Evolutionary conservation across 2,113 vertebrate genomes (phyloP).

Genomic region (Cervus canadensis): DNA sequence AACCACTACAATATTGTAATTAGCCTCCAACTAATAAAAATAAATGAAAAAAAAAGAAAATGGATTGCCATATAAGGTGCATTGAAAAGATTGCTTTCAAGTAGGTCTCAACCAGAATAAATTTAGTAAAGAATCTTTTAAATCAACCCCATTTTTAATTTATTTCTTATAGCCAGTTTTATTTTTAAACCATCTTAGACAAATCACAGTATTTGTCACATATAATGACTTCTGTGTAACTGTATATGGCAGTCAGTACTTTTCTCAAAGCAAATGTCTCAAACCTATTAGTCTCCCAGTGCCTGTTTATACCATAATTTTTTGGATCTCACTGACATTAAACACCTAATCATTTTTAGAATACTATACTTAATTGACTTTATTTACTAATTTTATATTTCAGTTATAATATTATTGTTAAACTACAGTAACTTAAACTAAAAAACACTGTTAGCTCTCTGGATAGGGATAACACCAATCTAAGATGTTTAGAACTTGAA

Average conservation of each 20-base stretch:
- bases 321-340: neutral
- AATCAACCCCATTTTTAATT: neutral
- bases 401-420: neutral
- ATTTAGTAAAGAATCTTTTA: neutral
- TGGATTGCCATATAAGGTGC: neutral
- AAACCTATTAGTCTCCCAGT: neutral
- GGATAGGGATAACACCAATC: neutral
- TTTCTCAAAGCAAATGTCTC: conserved; percentile 10
- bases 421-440: neutral
- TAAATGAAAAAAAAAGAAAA: neutral
- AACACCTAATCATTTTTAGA: neutral
- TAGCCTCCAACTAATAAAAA: too few species aligned
- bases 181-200: neutral
- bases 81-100: neutral
- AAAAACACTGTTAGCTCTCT: neutral
- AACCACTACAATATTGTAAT: too few species aligned
- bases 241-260: neutral
- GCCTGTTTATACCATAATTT: neutral
- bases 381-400: conserved; percentile 1
- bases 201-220: neutral
- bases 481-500: neutral
- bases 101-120: neutral
- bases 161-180: neutral
- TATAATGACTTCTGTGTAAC: neutral
- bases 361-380: neutral